Evolutionary conservation across 2,888 invertebrate species (phyloP).

Genomic region (Caenorhabditis doughertyi): DNA sequence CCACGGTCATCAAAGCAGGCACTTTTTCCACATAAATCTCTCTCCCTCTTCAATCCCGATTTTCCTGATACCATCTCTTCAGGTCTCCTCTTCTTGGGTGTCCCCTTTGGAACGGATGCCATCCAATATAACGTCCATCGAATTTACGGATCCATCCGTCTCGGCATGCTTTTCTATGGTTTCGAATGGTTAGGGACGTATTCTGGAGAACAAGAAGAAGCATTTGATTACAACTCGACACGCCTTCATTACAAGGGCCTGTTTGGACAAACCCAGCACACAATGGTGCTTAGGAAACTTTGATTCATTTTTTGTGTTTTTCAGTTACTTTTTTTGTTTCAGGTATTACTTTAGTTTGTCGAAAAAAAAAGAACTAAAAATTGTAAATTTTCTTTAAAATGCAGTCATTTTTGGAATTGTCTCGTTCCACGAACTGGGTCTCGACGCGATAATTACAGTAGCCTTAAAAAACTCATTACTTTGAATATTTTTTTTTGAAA

Average conservation of each 20-base stretch:
- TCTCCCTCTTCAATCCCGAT: background rate
- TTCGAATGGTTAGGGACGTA: slow-evolving; percentile 44
- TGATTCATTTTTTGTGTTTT: background rate
- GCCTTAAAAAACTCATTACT: too few species aligned
- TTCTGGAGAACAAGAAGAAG: background rate
- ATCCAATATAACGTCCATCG: slow-evolving; percentile 42
- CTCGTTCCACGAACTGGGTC: too few species aligned
- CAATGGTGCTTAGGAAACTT: background rate
- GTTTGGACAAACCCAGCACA: background rate
- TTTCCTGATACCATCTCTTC: background rate
- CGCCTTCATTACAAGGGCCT: background rate
- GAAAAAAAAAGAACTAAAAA: too few species aligned
- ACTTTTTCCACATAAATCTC: too few species aligned
- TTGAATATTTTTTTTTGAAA: too few species aligned
- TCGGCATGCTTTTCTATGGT: slow-evolving; percentile 42
- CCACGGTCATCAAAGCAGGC: too few species aligned
- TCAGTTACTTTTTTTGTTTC: too few species aligned
- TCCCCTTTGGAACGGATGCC: slow-evolving; percentile 30
- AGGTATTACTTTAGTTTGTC: too few species aligned
- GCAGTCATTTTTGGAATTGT: too few species aligned
- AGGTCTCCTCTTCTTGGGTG: slow-evolving; percentile 55
- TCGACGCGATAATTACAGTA: too few species aligned
- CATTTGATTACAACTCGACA: slow-evolving; percentile 11
- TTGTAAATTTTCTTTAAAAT: too few species aligned
- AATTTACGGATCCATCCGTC: slow-evolving; percentile 40